Evolutionary conservation across 2,797 vertebrate genomes (phyloP).

Genomic region (Falco cherrug): DNA sequence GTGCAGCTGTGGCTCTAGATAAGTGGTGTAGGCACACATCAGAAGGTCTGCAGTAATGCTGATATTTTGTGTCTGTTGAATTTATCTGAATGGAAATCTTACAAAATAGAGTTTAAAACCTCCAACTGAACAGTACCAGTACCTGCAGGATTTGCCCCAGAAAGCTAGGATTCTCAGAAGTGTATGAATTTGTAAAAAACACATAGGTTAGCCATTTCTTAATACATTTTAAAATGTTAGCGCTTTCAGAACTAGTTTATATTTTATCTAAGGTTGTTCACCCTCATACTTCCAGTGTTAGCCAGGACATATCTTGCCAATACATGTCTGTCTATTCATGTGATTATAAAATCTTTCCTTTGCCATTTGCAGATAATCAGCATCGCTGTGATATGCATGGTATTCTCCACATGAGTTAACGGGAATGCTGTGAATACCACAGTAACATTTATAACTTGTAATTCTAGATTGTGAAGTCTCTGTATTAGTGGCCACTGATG

Average conservation of each 20-base stretch:
- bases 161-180: conserved; percentile 1
- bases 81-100: conserved; percentile 54
- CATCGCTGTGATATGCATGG: background rate
- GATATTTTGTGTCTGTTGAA: conserved; percentile 34
- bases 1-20: conserved; percentile 54
- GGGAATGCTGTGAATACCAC: background rate
- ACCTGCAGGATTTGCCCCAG: conserved; percentile 4
- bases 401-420: background rate
- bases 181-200: background rate
- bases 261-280: background rate
- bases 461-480: background rate
- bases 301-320: background rate
- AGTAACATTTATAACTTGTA: background rate
- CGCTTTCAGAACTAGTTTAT: background rate
- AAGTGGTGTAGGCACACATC: conserved; percentile 46
- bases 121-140: background rate
- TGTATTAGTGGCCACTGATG: background rate
- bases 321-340: background rate
- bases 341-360: background rate
- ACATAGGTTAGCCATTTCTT: background rate
- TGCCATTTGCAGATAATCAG: conserved; percentile 1
- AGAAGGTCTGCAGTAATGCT: background rate
- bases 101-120: conserved; percentile 22
- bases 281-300: background rate
- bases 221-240: background rate